phyloP scores from a whole-genome alignment of 2,113 vertebrate genomes.

The Enhydra lutris region DNA sequence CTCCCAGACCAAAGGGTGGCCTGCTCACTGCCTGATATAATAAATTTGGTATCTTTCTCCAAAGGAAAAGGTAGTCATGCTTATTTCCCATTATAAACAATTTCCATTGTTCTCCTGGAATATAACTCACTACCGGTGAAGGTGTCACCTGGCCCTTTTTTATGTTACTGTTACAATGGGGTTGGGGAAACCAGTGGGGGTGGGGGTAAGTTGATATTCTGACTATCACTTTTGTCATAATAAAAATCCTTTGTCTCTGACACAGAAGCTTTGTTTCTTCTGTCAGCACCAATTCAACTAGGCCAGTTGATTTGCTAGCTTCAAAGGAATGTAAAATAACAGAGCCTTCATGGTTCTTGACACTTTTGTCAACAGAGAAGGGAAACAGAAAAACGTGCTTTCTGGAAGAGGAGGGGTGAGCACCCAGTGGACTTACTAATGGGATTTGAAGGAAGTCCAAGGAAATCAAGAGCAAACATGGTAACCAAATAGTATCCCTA shows the following conservation, averaged over 20 bases:
- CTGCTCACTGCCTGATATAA: not conserved
- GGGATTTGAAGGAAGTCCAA: not conserved
- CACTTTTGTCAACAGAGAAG: not conserved
- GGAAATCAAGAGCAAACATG: not conserved
- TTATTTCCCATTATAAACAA: not conserved
- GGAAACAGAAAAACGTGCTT: accelerated
- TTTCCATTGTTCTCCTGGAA: not conserved
- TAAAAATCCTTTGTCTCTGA: not conserved
- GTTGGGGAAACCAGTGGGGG: not conserved
- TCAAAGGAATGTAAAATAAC: not conserved
- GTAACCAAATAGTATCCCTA: not conserved
- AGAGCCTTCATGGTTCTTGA: not conserved
- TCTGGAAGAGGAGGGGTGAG: not conserved
- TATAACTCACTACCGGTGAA: too few species aligned
- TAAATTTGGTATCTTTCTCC: not conserved
- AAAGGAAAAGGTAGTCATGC: not conserved
- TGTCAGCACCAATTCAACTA: too few species aligned
- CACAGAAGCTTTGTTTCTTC: not conserved
- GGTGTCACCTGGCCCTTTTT: not conserved
- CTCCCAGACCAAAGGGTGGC: not conserved
- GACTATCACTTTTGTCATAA: not conserved
- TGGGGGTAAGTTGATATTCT: not conserved
- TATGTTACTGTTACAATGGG: not conserved
- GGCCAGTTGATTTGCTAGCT: not conserved
- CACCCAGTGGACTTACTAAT: not conserved